Conservation (phyloP, 2,797 vertebrate species). For the Pitangus sulphuratus region DNA sequence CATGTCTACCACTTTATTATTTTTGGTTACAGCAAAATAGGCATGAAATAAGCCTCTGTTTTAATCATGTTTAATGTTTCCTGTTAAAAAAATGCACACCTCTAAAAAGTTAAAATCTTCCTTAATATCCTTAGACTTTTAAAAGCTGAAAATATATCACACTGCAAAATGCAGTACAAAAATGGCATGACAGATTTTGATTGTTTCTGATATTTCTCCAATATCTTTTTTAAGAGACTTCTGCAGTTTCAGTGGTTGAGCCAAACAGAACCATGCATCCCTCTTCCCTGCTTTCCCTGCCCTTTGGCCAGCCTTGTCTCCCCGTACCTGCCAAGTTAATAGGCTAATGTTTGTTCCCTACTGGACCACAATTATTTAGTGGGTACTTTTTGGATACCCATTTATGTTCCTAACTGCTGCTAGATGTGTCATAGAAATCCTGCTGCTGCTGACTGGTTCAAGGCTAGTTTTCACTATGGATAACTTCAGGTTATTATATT, state of each 20-base stretch:
- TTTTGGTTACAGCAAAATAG: neutral
- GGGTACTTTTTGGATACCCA: neutral
- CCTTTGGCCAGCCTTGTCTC: neutral
- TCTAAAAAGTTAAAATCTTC: neutral
- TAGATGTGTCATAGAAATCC: neutral
- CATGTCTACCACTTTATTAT: neutral
- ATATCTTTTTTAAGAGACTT: neutral
- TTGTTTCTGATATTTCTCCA: neutral
- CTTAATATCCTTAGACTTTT: neutral
- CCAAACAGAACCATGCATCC: neutral
- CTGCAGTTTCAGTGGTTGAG: neutral
- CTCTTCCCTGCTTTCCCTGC: neutral
- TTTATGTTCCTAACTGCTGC: neutral
- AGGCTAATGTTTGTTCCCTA: neutral
- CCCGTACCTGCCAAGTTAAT: neutral
- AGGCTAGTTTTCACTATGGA: neutral
- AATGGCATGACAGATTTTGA: neutral
- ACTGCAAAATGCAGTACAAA: neutral
- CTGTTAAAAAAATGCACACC: neutral
- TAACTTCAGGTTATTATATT: neutral
- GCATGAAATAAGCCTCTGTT: neutral
- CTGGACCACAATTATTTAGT: neutral
- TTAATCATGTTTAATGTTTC: neutral
- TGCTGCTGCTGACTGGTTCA: neutral
- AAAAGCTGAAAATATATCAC: neutral